Evolutionary conservation across 1,140 invertebrate genomes (phyloP), one percentile per base, ranked within the genome.

Genomic region (Ctenoplectra terminalis): DNA sequence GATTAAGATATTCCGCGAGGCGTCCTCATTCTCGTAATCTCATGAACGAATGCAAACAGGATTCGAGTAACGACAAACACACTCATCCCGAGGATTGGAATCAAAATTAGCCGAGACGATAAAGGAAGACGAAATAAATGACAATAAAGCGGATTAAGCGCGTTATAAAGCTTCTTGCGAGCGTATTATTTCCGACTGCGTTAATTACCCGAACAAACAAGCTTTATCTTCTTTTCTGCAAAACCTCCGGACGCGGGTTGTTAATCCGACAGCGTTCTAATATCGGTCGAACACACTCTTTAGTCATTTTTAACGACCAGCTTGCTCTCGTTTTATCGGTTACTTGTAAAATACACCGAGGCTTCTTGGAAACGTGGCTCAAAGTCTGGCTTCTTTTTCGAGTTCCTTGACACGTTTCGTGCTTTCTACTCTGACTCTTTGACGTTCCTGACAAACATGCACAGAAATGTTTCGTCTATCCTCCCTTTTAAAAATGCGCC

Each of bases 101-200:
- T 84, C 77, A 86, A 84, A 86, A 86, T 86, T 81, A 73, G 58
- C 77, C 26, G n/a, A 26, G 76, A 84, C 50, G 48, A 26, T 69
- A 72, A 81, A 75, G 50, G 48, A 26, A 61, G 54, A 61, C 67
- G 72, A 67, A 52, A 31, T 52, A 64, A n/a, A 84, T 66, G 56
- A 81, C 64, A 40, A 76, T 76, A 67, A 84, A 86, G 66, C 69
- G 72, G 84, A 86, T 86, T 81, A 83, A 60, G 58, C 54, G 81
- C 26, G 23, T 58, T 29, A 34, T n/a, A 13, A n/a, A 20, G n/a
- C 26, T 37, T 43, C 26, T 26, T 13, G 54, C 26, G 13, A 8
- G 4, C 54, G 5, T 29, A 11, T 7, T 8, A n/a, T 37, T 29
- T 46, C 11, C 23, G 4, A 9, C 15, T 13, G 15, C 37, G 37